Conservation (phyloP, 64 coral and sea anemone species). For the Platygyra sinensis region DNA sequence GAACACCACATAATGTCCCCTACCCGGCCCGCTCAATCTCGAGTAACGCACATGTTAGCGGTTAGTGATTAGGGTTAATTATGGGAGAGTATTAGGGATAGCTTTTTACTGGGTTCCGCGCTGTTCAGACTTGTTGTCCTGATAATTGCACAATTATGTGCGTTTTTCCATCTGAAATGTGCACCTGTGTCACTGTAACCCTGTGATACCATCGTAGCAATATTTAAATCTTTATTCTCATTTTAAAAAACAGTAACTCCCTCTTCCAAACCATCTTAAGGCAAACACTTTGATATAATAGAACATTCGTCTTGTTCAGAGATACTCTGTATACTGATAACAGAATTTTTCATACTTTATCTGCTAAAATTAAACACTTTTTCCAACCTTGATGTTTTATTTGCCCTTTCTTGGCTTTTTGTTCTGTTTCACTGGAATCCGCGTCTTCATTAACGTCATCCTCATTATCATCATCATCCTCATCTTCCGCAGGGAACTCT, state of each 20-base stretch:
- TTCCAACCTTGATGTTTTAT: not conserved
- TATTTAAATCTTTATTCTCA: not conserved
- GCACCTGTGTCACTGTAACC: not conserved
- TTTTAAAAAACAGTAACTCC: not conserved
- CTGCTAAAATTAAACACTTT: not conserved
- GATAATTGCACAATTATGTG: no score
- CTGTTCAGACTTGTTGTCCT: no score
- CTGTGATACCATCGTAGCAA: not conserved
- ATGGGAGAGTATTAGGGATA: no score
- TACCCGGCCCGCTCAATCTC: no score
- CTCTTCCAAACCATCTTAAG: not conserved
- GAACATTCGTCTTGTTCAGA: not conserved
- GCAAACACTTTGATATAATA: not conserved
- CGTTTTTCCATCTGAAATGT: not conserved
- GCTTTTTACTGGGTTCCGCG: no score
- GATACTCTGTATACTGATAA: no score
- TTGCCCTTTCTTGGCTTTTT: not conserved
- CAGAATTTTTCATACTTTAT: not conserved
- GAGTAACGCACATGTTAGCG: no score
- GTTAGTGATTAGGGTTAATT: no score
- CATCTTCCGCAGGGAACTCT: conserved; percentile 17
- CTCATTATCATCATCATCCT: not conserved
- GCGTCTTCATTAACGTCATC: not conserved
- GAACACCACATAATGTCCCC: no score
- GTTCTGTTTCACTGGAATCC: not conserved